These are phyloP conservation scores for Rhinophrynus dorsalis DNA, from an alignment of 2,797 vertebrate species.

Conservation along the genomic window DNA sequence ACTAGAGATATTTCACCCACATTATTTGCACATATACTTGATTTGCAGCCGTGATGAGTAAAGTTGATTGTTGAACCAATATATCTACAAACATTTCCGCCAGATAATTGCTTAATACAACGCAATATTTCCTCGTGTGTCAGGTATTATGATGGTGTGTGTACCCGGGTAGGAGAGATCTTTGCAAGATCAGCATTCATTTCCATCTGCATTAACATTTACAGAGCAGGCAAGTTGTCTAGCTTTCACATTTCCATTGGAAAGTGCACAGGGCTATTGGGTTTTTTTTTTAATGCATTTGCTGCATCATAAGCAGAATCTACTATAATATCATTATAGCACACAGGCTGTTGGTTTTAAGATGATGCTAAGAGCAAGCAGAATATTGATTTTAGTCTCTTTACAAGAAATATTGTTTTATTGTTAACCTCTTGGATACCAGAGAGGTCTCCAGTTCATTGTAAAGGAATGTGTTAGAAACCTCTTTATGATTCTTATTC, in stretches of 20 bases:
- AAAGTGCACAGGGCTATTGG: conserved; percentile 3
- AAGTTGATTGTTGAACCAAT: conserved; percentile 1
- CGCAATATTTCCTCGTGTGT: conserved; percentile 14
- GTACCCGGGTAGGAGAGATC: conserved; percentile 31
- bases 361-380: not conserved
- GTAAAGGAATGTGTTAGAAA: too few relatives aligned
- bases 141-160: not conserved
- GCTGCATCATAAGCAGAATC: conserved; percentile 5
- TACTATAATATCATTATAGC: conserved; percentile 9
- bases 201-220: conserved; percentile 48
- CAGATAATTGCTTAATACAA: conserved; percentile 39
- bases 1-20: not conserved
- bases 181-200: conserved; percentile 42
- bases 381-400: conserved; percentile 12
- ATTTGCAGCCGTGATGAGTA: conserved; percentile 6
- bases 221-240: conserved; percentile 14
- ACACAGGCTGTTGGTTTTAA: not conserved
- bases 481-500: too few relatives aligned
- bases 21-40: conserved; percentile 21
- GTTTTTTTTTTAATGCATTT: conserved; percentile 25
- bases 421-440: not conserved
- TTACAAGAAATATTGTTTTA: not conserved
- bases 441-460: too few relatives aligned
- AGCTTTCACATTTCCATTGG: not conserved
- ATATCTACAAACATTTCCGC: not conserved